Conservation (phyloP, 2,797 vertebrate genomes). For the Strix occidentalis region DNA sequence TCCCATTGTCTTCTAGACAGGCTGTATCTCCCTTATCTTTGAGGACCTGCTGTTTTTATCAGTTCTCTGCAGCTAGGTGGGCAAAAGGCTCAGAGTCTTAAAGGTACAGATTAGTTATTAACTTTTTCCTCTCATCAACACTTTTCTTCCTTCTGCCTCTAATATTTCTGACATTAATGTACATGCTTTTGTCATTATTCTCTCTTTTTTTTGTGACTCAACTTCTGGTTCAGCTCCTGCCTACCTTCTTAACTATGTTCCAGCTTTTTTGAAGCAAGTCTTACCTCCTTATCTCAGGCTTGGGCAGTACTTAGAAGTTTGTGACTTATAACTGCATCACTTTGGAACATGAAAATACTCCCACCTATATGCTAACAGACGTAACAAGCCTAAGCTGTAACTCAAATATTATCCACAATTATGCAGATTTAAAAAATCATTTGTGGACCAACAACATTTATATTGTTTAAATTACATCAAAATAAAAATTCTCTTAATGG, state of each 20-base stretch:
- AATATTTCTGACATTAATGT: not conserved
- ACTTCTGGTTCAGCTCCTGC: not conserved
- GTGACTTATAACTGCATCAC: rapidly evolving
- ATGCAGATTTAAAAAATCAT: not conserved
- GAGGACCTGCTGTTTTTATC: too few relatives aligned
- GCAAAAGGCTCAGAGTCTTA: too few relatives aligned
- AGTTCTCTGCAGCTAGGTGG: too few relatives aligned
- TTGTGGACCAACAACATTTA: not conserved
- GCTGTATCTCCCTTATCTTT: too few relatives aligned
- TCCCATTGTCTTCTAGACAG: too few relatives aligned
- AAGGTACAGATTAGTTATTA: too few relatives aligned
- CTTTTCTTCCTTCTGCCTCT: not conserved
- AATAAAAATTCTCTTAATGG: not conserved
- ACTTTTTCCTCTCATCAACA: too few relatives aligned
- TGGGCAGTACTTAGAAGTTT: not conserved
- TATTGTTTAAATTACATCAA: not conserved
- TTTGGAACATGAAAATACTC: not conserved
- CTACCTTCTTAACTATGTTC: not conserved
- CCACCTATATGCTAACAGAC: not conserved
- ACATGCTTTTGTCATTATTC: not conserved
- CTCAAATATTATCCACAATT: not conserved
- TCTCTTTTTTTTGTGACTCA: not conserved
- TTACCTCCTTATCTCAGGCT: not conserved
- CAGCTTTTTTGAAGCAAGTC: not conserved
- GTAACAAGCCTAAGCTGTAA: not conserved